Evolutionary conservation across 2,113 vertebrate genomes (phyloP), one percentile per base, ranked within the genome.

Genomic region (Glaucidium brasilianum): DNA sequence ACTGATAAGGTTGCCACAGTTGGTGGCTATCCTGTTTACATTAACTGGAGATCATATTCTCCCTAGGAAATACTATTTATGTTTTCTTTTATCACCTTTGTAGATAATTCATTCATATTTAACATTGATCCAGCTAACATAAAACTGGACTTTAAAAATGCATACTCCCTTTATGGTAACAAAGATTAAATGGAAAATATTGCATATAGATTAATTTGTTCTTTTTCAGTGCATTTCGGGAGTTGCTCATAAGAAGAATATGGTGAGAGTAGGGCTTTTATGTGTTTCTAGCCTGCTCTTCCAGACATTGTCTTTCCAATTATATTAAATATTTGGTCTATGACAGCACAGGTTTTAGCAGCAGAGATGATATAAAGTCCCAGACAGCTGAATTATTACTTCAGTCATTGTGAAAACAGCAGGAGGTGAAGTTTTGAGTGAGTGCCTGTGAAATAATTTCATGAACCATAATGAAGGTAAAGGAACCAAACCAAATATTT

Each of bases 371-470:
- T 77, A 92, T 64, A 30, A 85, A 81, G 79, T 64, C 77, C 55
- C 4, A 85, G 93, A 93, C 69, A 85, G 84, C 87, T 96, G 91
- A 97, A 67, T 95, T 97, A 96, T 88, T 69, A 55, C 93, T 90
- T 83, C 74, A 77, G 79, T 90, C 91, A 71, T 58, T 26, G 88
- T 90, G 45, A 53, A 75, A 88, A 66, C 96, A 79, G 95, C 88
- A 37, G 97, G 94, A 90, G 85, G 83, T 32, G 14, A 86, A 78
- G 73, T 72, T 94, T 94, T 78, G 89, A 93, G 89, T 88, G 89
- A 89, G 74, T 87, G 39, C 35, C 60, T 56, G 27, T 60, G 94
- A 94, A 83, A 93, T 83, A 93, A 87, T 67, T 81, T 91, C 34
- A 39, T 37, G 50, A 95, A 73, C 80, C 30, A 4, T 96, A 77